Conservation (phyloP, 2,113 vertebrate species). For the Mesembrinibis cayennensis region DNA sequence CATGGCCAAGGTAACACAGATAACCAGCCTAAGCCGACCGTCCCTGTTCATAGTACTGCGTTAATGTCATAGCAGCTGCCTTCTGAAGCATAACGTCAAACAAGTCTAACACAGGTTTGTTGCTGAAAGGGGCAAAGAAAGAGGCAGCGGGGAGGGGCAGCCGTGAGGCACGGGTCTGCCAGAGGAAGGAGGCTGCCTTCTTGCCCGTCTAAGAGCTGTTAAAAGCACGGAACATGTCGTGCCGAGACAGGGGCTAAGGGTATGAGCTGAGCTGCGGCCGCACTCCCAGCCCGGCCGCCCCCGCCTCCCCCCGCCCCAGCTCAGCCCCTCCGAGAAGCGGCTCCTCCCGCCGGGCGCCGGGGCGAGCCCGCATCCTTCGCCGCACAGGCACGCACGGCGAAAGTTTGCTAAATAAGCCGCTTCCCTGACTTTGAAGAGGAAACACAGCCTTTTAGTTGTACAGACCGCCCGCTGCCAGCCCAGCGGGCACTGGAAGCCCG, state of each 20-base stretch:
- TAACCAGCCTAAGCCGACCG: not conserved
- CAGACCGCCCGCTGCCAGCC: not conserved
- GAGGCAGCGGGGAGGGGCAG: not conserved
- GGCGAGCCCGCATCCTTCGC: not conserved
- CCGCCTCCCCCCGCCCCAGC: too few relatives aligned
- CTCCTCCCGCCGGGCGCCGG: too few relatives aligned
- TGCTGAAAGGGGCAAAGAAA: not conserved
- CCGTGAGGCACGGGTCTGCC: accelerated
- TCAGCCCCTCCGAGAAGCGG: too few relatives aligned
- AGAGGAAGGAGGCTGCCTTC: not conserved
- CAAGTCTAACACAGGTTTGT: not conserved
- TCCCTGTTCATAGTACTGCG: not conserved
- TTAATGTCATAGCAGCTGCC: not conserved
- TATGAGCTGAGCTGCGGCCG: too few relatives aligned
- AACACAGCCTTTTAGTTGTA: accelerated
- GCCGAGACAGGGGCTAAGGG: not conserved
- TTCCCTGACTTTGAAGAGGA: accelerated
- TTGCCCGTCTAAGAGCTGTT: accelerated
- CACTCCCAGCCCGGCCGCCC: too few relatives aligned
- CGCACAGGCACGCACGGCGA: not conserved
- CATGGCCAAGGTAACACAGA: not conserved
- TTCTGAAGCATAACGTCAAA: not conserved
- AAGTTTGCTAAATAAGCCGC: accelerated
- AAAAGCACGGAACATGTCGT: not conserved
- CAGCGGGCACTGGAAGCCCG: accelerated